Evolutionary conservation across 2,113 vertebrate genomes (phyloP), one percentile per base, ranked within the genome.

Genomic region (Pseudorasbora parva): DNA sequence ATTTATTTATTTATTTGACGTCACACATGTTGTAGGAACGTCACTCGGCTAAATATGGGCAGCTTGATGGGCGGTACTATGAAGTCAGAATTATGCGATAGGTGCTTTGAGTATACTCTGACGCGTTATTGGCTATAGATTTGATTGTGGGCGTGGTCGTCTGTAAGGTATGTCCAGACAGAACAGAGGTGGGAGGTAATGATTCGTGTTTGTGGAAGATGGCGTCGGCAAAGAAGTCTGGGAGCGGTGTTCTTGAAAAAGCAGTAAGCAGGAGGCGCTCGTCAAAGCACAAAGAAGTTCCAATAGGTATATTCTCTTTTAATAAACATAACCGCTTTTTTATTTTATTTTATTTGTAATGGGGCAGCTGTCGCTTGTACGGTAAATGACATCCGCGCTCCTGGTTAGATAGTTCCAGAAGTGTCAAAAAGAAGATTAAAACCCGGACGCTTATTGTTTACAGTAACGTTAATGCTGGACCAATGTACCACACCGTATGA

Each of bases 221-320:
- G 94, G 94, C 94, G 94, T 92, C 94, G 37, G 85, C 33, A 8
- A 92, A 88, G 89, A 94, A 92, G 83, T 76, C 86, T n/a, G 93
- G 89, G 64, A 89, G 59, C 78, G 86, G 62, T 57, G 89, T 84
- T 81, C 47, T 88, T 43, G 93, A 93, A 57, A 94, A 93, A 85
- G 69, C 84, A 71, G 84, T 91, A 14, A 93, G 92, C 89, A 93
- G 92, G 72, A 92, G 91, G 85, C 92, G 93, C 27, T 91, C 91
- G 27, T 89, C 91, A 2, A 94, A 89, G 86, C 88, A 87, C 41
- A 93, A 91, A 91, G 93, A 94, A 23, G 91, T 87, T 57, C 93
- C 93, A 64, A 91, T 92, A 83, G 94, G 94, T 94, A 90, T 90
- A 89, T 85, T 17, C 10, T 4, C 33, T 17, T 47, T 69, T 82